phyloP scores from a whole-genome alignment of 2,888 invertebrate species.

The Thelaira solivaga region DNA sequence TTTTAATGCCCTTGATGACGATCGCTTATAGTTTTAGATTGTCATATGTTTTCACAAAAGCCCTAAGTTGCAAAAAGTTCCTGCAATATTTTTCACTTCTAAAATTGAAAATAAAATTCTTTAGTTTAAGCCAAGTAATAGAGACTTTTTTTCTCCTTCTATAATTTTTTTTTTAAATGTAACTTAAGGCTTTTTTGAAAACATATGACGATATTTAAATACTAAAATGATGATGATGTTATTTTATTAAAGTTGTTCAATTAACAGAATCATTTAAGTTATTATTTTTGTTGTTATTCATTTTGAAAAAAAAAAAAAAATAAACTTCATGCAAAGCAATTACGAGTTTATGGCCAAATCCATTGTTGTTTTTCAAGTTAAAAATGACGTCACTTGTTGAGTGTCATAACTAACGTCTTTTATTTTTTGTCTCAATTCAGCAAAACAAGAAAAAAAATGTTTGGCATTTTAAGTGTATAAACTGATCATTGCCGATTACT shows the following conservation, averaged over 20 bases:
- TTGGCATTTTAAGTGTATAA: background rate
- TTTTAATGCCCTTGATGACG: background rate
- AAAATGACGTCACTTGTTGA: slow-evolving; percentile 54
- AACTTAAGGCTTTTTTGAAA: no score
- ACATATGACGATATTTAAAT: no score
- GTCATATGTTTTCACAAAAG: no score
- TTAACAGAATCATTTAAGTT: slow-evolving; percentile 23
- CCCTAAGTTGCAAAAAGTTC: no score
- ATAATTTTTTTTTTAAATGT: no score
- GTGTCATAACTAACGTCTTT: slow-evolving; percentile 8
- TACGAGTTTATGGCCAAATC: slow-evolving; percentile 25
- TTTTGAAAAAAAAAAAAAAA: slow-evolving; percentile 1
- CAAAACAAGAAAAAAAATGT: background rate
- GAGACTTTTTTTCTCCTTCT: no score
- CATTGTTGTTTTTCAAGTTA: slow-evolving; percentile 35
- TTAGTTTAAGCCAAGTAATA: no score
- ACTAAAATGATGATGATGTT: slow-evolving; percentile 19
- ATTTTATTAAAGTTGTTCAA: slow-evolving; percentile 34
- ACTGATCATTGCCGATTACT: background rate
- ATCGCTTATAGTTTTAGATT: slow-evolving; percentile 40
- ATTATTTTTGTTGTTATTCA: slow-evolving; percentile 8
- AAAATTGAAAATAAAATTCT: no score
- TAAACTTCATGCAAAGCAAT: slow-evolving; percentile 7
- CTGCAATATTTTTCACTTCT: no score
- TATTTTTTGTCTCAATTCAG: background rate